Evolutionary conservation across 2,113 vertebrate species (phyloP).

Genomic region (Pycnonotus jocosus): DNA sequence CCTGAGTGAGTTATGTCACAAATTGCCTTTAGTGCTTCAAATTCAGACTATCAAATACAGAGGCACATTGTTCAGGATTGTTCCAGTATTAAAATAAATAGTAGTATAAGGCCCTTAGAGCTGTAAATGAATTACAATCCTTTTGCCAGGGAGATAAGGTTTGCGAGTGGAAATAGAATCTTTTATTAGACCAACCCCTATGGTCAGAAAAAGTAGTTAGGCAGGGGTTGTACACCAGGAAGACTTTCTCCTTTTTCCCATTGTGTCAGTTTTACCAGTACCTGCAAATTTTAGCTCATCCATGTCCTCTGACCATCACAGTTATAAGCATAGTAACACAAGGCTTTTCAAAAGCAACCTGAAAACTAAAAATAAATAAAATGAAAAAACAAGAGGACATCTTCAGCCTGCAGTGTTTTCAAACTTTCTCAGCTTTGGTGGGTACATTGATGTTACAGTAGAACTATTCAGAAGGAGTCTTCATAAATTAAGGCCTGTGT

Average conservation of each 20-base stretch:
- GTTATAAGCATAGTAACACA: background rate
- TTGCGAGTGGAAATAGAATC: background rate
- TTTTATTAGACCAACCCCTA: background rate
- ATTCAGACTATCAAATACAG: background rate
- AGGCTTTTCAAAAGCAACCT: background rate
- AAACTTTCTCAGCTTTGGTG: background rate
- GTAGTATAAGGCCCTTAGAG: background rate
- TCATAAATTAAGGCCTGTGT: background rate
- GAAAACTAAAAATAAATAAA: background rate
- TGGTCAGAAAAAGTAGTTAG: background rate
- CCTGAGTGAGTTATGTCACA: background rate
- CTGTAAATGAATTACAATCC: background rate
- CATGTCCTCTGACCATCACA: background rate
- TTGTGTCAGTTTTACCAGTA: background rate
- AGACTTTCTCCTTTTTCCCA: background rate
- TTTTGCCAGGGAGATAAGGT: background rate
- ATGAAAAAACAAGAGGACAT: background rate
- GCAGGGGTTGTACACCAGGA: background rate
- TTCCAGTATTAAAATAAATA: background rate
- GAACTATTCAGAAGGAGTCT: background rate
- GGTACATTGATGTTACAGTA: background rate
- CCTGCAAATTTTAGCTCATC: background rate
- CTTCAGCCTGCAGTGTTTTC: background rate
- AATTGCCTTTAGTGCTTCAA: constrained; percentile 12
- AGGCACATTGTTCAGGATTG: background rate